These are phyloP conservation scores for Calliopum simillimum DNA, from an alignment of 2,888 invertebrate genomes.

Conservation along the genomic window DNA sequence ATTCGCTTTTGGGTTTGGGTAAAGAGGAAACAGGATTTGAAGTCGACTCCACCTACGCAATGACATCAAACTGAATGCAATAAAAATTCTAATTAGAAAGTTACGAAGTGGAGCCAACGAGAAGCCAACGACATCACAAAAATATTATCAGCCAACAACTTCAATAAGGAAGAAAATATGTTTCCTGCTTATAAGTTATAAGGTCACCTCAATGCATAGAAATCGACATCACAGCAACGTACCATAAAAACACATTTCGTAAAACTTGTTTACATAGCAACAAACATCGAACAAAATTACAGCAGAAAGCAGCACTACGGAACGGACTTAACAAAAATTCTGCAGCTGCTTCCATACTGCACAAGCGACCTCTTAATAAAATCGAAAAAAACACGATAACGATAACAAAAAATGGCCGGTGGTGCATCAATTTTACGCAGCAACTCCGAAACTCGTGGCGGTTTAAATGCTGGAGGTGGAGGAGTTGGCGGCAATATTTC, in stretches of 20 bases:
- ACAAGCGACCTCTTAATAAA: not conserved
- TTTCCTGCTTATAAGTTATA: not conserved
- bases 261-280: slow-evolving; percentile 16
- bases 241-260: not conserved
- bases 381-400: not conserved
- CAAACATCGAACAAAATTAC: slow-evolving; percentile 8
- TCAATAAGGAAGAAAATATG: not conserved
- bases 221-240: not conserved
- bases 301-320: not conserved
- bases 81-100: slow-evolving; percentile 3
- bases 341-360: no score
- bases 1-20: no score
- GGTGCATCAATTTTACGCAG: slow-evolving; percentile 46
- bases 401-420: slow-evolving; percentile 44
- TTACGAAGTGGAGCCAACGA: not conserved
- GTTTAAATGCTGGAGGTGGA: slow-evolving; percentile 1
- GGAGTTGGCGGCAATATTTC: slow-evolving; percentile 22
- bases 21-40: no score
- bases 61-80: slow-evolving; percentile 21
- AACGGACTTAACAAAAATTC: not conserved
- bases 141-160: not conserved
- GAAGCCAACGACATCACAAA: not conserved
- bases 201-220: slow-evolving; percentile 20
- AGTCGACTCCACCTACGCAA: not conserved
- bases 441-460: slow-evolving; percentile 43